Base-by-base conservation (phyloP, 2,888 invertebrate genomes). In the Oeneis ivallda region DNA sequence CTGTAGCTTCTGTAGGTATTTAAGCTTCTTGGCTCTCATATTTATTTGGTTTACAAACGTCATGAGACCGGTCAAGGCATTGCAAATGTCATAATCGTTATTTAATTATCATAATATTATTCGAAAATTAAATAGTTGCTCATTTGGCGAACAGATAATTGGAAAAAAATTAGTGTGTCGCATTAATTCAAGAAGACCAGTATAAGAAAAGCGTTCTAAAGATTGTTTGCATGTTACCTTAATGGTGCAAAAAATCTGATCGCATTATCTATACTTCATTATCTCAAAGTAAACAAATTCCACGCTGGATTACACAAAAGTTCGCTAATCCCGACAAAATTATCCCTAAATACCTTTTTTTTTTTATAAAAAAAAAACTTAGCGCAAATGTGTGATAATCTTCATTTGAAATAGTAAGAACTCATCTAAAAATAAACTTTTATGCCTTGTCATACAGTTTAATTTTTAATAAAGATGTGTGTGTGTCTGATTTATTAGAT, bases 211-310 rank as follows among this genome's bases (percentile, higher is more conserved):
- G 26, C 26, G 26, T 26, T 26, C 5, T 2, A 26, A 26, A 1
- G 26, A 26, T 1, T 63, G 56, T 68, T 66, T 64, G 39, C 45
- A 56, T 56, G 57, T 64, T 58, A 43, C 11, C 50, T 59, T 32
- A 50, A 62, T 57, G 59, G 59, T 39, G 47, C 13, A 62, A 65
- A 64, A 59, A 66, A 62, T 54, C n/a, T 26, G 19, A 64, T 57
- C 47, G 63, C 37, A 59, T 60, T 65, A 65, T 65, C 65, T 47
- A 26, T 39, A 58, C 54, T 63, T 52, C 56, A 57, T 50, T 61
- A 70, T 62, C 75, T 71, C 60, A 61, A 65, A 57, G 58, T 66
- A 70, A 70, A 70, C 66, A 65, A 70, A 72, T 70, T 70, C 71
- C 70, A 67, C 65, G 72, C 67, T 70, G 70, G 68, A 72, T 72